phyloP scores from a whole-genome alignment of 1,140 invertebrate genomes.

The Chrysoperla carnea region DNA sequence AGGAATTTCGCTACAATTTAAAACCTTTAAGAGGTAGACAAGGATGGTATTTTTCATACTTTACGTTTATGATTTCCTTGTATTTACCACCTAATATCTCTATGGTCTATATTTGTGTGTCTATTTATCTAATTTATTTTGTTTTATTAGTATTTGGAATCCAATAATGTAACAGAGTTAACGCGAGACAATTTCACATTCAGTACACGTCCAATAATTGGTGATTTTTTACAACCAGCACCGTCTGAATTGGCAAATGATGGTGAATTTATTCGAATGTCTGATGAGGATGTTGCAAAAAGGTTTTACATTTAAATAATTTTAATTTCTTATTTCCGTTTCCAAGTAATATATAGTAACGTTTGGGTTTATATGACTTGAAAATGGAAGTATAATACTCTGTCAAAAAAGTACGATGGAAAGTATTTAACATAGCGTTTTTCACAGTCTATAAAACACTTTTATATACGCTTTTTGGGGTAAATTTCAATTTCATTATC shows the following conservation, averaged over 20 bases:
- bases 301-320: constrained; percentile 18
- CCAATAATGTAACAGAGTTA: constrained; percentile 54
- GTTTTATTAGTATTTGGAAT: constrained; percentile 51
- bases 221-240: constrained; percentile 66
- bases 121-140: constrained; percentile 3
- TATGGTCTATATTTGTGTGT: background rate
- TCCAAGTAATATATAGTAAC: too few species aligned
- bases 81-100: background rate
- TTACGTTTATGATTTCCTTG: too few species aligned
- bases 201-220: constrained; percentile 69
- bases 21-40: too few species aligned
- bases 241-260: constrained; percentile 31
- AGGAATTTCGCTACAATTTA: too few species aligned
- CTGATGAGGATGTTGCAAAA: constrained; percentile 41
- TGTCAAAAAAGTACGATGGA: too few species aligned
- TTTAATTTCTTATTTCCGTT: background rate
- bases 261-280: constrained; percentile 35
- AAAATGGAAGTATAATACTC: too few species aligned
- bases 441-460: too few species aligned
- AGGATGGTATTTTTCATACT: too few species aligned
- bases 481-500: too few species aligned
- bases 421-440: too few species aligned
- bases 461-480: too few species aligned
- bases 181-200: constrained; percentile 82
- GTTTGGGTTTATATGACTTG: too few species aligned